Percentiles rank a stretch among this genome's conserved stretches.
These are phyloP conservation scores for Thereva nobilitata DNA, from an alignment of 2,888 invertebrate species.

Conservation along the genomic window DNA sequence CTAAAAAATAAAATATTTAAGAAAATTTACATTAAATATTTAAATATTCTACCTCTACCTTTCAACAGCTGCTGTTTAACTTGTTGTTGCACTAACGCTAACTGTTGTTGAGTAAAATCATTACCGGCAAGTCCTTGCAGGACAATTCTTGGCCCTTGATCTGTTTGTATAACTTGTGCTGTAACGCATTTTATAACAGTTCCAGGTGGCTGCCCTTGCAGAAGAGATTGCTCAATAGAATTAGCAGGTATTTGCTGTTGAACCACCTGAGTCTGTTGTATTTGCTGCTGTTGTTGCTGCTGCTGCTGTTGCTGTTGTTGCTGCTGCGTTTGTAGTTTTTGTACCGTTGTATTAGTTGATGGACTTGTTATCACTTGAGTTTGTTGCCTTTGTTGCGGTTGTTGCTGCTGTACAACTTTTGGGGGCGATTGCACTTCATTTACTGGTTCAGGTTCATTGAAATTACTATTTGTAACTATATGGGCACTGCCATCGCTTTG, in stretches of 20 bases:
- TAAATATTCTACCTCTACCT: conserved; percentile 60
- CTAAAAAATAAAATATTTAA: conserved; percentile 53
- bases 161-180: conserved; percentile 83
- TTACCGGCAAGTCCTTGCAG: conserved; percentile 83
- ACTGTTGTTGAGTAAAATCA: conserved; percentile 79
- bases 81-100: conserved; percentile 83
- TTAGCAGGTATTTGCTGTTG: conserved; percentile 33
- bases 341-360: conserved; percentile 39
- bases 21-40: not conserved
- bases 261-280: conserved; percentile 41
- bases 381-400: conserved; percentile 35
- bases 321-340: conserved; percentile 42
- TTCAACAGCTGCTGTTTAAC: conserved; percentile 86
- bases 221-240: conserved; percentile 71
- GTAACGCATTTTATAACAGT: conserved; percentile 86
- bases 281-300: conserved; percentile 44
- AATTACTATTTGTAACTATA: conserved; percentile 54
- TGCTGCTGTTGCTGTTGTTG: conserved; percentile 44
- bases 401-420: conserved; percentile 33
- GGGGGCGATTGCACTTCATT: conserved; percentile 40
- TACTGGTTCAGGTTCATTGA: conserved; percentile 41
- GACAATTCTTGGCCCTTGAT: conserved; percentile 83
- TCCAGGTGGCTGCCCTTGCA: conserved; percentile 81
- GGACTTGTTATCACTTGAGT: conserved; percentile 43
- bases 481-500: conserved; percentile 60